Conservation (phyloP, 92 coral and sea anemone genomes). For the Palythoa caribaeorum region DNA sequence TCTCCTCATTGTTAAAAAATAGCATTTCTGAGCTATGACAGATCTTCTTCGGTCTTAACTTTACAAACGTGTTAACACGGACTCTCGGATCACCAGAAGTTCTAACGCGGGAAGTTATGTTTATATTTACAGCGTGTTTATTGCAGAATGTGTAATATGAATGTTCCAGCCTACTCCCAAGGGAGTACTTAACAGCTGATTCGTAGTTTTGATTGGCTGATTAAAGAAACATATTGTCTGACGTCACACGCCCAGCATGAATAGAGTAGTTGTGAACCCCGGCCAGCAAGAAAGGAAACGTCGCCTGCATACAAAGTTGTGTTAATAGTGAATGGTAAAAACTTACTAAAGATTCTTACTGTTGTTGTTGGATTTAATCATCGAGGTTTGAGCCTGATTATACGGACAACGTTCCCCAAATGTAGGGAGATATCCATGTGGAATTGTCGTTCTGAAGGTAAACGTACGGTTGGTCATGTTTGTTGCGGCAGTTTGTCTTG, state of each 20-base stretch:
- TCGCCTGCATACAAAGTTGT: slow-evolving; percentile 35
- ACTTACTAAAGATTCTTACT: neutral
- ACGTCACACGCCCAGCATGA: slow-evolving; percentile 63
- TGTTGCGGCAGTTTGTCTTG: slow-evolving; percentile 5
- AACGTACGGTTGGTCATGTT: neutral
- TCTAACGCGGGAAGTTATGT: slow-evolving; percentile 48
- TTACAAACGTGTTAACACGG: neutral
- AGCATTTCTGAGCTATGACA: slow-evolving; percentile 31
- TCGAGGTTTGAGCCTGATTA: neutral
- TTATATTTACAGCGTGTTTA: slow-evolving; percentile 65
- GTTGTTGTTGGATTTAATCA: neutral
- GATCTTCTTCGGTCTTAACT: neutral
- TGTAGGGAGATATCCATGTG: slow-evolving; percentile 24
- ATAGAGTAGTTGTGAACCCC: slow-evolving; percentile 89
- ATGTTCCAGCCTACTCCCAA: slow-evolving; percentile 88
- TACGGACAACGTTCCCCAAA: neutral
- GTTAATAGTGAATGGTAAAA: neutral
- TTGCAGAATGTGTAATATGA: slow-evolving; percentile 73
- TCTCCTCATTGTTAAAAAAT: neutral
- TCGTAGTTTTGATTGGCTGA: slow-evolving; percentile 23
- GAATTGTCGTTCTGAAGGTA: slow-evolving; percentile 3
- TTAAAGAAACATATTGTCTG: slow-evolving; percentile 15
- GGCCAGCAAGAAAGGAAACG: slow-evolving; percentile 70
- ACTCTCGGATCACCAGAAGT: neutral
- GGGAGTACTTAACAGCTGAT: slow-evolving; percentile 60